These are phyloP conservation scores for Myzus persicae DNA, from an alignment of 1,140 invertebrate genomes.

Conservation along the genomic window DNA sequence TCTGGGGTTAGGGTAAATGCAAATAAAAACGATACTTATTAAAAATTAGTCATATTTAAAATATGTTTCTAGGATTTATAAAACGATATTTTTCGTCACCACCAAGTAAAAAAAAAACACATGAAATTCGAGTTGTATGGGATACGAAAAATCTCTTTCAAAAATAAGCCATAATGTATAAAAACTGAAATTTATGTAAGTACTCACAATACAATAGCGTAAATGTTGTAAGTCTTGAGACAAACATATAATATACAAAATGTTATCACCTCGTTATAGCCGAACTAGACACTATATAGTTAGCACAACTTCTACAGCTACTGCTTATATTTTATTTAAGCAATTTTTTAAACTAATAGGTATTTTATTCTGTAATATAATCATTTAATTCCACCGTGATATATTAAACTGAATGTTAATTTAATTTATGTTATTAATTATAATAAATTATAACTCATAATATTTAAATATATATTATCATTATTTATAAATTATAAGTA, in stretches of 20 bases:
- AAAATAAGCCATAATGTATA: no score
- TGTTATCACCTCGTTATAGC: no score
- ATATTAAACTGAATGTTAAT: not conserved
- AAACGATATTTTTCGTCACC: not conserved
- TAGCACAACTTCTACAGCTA: not conserved
- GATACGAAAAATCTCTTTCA: not conserved
- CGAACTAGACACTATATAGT: no score
- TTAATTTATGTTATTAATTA: not conserved
- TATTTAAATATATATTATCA: not conserved
- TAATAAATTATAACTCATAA: no score
- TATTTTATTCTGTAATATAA: not conserved
- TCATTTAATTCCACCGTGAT: not conserved
- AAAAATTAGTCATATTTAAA: constrained; percentile 41
- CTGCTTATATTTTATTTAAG: not conserved
- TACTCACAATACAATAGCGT: no score
- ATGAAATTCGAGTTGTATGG: not conserved
- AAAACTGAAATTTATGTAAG: not conserved
- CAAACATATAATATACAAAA: no score
- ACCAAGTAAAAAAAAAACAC: not conserved
- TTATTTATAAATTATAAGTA: not conserved
- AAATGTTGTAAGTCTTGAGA: not conserved
- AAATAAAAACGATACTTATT: constrained; percentile 42
- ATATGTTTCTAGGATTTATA: not conserved
- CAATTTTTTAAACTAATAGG: not conserved
- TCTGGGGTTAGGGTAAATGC: constrained; percentile 16